Base-by-base conservation (phyloP, 2,888 invertebrate species). In the Aromia moschata region DNA sequence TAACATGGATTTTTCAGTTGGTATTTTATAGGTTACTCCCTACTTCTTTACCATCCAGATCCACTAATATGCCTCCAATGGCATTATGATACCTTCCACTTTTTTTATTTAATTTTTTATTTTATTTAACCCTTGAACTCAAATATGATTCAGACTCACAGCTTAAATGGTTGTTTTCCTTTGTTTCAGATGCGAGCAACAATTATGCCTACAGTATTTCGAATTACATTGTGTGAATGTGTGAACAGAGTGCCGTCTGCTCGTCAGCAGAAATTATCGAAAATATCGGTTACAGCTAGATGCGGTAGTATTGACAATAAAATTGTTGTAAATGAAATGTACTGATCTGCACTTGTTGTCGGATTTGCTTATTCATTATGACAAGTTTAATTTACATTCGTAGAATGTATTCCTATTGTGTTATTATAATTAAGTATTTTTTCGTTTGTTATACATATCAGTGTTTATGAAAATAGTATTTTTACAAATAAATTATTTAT, bases 161-260 rank as follows among this genome's bases (percentile, higher is more conserved):
- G n/a, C n/a, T n/a, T 25, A 5, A 25, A 25, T 5, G 17, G 10
- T 12, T 16, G 31, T 33, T 46, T 52, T 65, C 40, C 40, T 61
- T 62, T 56, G 36, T 65, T 68, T 59, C 60, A 67, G 67, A 57
- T 20, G n/a, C n/a, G 67, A 69, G 53, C 62, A n/a, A 62, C 25
- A 46, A 56, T 52, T 67, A 65, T 40, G 56, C 58, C 51, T 65
- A 52, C 58, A 59, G 60, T 43, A 58, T 69, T 47, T 67, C 67
- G 16, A 69, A 67, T 60, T 69, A 67, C 55, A 53, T 56, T 56
- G 56, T 57, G 54, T 56, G 47, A 59, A 60, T n/a, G n/a, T n/a
- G n/a, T n/a, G n/a, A n/a, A n/a, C n/a, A n/a, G n/a, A n/a, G n/a
- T n/a, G n/a, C n/a, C n/a, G n/a, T n/a, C n/a, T n/a, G n/a, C n/a